A percentile compares a stretch with the other conserved stretches of the same genome.
These are phyloP conservation scores for Resseliella maxima DNA, from an alignment of 2,888 invertebrate genomes.

Conservation along the genomic window DNA sequence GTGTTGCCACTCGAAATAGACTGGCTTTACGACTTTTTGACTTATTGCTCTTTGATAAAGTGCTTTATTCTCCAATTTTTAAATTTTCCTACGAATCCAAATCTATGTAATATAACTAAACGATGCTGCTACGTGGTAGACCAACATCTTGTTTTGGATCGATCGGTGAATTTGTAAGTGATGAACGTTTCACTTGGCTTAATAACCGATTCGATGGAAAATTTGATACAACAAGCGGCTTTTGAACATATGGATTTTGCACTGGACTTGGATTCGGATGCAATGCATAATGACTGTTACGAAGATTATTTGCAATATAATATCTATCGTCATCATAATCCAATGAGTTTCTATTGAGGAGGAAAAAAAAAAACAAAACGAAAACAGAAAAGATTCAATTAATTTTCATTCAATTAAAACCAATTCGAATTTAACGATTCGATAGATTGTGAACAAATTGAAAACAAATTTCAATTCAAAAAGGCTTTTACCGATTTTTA, in stretches of 20 bases:
- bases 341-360: slow-evolving; percentile 40
- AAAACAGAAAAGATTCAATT: not conserved
- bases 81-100: no score
- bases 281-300: slow-evolving; percentile 17
- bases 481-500: slow-evolving; percentile 49
- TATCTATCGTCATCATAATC: slow-evolving; percentile 53
- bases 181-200: slow-evolving; percentile 44
- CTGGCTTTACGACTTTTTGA: not conserved
- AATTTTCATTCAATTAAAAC: not conserved
- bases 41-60: slow-evolving; percentile 36
- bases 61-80: not conserved
- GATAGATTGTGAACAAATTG: no score
- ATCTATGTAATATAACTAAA: not conserved
- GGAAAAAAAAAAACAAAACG: no score
- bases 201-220: slow-evolving; percentile 38
- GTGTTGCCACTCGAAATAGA: not conserved
- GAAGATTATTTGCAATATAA: slow-evolving; percentile 37
- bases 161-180: not conserved
- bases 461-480: not conserved
- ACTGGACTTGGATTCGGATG: slow-evolving; percentile 49
- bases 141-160: slow-evolving; percentile 52
- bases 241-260: slow-evolving; percentile 32
- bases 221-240: slow-evolving; percentile 24
- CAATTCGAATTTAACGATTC: not conserved
- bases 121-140: slow-evolving; percentile 53